phyloP scores from a whole-genome alignment of 2,113 vertebrate species.

The Eudyptes chrysolophus region DNA sequence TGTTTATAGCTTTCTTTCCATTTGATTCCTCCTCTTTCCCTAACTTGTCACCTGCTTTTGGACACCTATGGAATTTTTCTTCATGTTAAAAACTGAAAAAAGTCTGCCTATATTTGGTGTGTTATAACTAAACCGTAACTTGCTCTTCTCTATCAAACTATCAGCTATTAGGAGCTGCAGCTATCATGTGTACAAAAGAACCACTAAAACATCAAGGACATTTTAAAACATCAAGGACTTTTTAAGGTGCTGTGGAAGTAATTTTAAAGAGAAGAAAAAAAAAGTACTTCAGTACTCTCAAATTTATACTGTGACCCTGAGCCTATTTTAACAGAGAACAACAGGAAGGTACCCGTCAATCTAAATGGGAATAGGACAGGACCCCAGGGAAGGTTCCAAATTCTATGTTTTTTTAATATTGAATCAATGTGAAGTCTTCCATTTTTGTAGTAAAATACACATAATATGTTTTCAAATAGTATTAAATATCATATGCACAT shows the following conservation, averaged over 20 bases:
- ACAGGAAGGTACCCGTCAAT: not conserved
- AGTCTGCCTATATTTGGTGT: not conserved
- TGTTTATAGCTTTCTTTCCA: not conserved
- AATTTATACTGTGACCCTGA: not conserved
- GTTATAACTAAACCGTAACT: not conserved
- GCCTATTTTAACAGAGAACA: constrained; percentile 8
- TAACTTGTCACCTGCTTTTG: not conserved
- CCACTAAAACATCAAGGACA: not conserved
- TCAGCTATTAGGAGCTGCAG: not conserved
- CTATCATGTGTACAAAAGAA: not conserved
- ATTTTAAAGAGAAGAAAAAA: not conserved
- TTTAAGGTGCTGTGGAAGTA: not conserved
- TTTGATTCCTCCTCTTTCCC: not conserved
- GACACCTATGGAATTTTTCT: not conserved
- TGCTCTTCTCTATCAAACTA: not conserved
- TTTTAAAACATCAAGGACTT: constrained; percentile 8
- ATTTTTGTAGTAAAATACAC: not conserved
- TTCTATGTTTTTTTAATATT: not conserved
- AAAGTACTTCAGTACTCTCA: not conserved
- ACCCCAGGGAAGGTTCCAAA: not conserved
- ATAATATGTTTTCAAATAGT: not conserved
- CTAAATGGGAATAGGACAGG: constrained; percentile 25
- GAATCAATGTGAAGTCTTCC: not conserved
- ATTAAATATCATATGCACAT: not conserved
- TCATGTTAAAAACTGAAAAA: not conserved